Conservation (phyloP, 2,888 invertebrate genomes). For the Rhagophthalmus giganteus region DNA sequence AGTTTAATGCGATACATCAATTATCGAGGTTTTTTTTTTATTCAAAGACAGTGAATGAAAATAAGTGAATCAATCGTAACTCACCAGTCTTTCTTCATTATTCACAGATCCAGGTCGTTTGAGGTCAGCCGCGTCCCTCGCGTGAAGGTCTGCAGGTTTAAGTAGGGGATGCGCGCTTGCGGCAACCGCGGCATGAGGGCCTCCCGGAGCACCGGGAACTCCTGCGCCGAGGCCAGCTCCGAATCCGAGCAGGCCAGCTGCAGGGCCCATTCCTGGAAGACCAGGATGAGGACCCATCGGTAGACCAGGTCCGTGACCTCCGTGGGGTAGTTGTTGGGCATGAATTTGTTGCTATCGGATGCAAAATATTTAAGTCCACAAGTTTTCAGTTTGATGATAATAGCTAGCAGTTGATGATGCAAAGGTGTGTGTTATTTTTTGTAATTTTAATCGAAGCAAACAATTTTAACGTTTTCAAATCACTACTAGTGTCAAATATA, state of each 20-base stretch:
- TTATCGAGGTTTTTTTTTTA: not conserved
- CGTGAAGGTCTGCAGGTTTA: conserved; percentile 52
- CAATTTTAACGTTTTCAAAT: not conserved
- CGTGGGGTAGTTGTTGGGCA: conserved; percentile 54
- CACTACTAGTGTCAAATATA: no score
- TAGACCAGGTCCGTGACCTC: conserved; percentile 51
- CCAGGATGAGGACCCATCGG: conserved; percentile 54
- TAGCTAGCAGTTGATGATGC: no score
- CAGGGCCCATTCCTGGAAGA: conserved; percentile 52
- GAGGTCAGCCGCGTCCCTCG: conserved; percentile 45
- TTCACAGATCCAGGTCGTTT: conserved; percentile 52
- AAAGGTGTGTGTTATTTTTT: no score
- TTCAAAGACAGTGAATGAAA: no score
- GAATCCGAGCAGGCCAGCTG: conserved; percentile 46
- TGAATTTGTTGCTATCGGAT: conserved; percentile 53
- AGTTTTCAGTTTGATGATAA: not conserved
- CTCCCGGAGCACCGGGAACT: conserved; percentile 45
- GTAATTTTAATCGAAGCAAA: no score
- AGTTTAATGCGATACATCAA: not conserved
- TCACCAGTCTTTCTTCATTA: conserved; percentile 55
- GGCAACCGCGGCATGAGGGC: conserved; percentile 44
- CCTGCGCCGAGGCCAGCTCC: conserved; percentile 44
- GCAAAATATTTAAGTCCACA: conserved; percentile 3
- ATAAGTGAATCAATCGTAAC: conserved; percentile 7
- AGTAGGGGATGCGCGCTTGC: conserved; percentile 50